phyloP scores from a whole-genome alignment of 2,113 vertebrate genomes.

The Argyrosomus japonicus region DNA sequence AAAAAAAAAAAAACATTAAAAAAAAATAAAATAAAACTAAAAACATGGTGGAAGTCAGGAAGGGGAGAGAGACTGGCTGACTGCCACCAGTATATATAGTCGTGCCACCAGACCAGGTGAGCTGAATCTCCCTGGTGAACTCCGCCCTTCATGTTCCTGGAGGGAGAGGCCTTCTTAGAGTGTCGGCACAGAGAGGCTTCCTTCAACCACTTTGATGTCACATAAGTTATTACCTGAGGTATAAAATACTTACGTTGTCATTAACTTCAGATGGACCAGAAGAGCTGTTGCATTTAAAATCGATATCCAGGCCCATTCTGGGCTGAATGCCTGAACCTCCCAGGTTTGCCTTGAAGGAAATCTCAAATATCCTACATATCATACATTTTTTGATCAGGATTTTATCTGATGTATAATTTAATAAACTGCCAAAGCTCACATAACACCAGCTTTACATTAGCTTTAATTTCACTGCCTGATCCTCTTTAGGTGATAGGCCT shows the following conservation, averaged over 20 bases:
- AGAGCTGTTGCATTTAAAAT: slow-evolving; percentile 4
- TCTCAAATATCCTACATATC: background rate
- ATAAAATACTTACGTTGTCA: background rate
- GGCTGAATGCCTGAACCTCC: background rate
- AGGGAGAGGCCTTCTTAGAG: too few relatives aligned
- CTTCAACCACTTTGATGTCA: slow-evolving; percentile 1
- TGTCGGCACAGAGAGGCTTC: too few relatives aligned
- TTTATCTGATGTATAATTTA: background rate
- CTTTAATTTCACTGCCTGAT: background rate
- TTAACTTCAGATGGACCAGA: background rate
- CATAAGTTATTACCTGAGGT: background rate
- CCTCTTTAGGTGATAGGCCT: background rate
- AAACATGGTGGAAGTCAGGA: too few relatives aligned
- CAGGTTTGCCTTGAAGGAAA: background rate
- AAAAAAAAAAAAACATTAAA: too few relatives aligned
- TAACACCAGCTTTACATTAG: background rate
- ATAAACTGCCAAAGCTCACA: background rate
- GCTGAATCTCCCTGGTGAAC: too few relatives aligned
- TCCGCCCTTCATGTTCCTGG: too few relatives aligned
- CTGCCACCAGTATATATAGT: too few relatives aligned
- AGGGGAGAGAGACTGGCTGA: too few relatives aligned
- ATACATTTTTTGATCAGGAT: slow-evolving; percentile 4
- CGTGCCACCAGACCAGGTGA: too few relatives aligned
- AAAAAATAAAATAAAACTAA: too few relatives aligned
- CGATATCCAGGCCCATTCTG: background rate